A percentile compares a stretch with the other conserved stretches of the same genome.
Conservation (phyloP, 2,113 vertebrate species). For the Etheostoma spectabile region DNA sequence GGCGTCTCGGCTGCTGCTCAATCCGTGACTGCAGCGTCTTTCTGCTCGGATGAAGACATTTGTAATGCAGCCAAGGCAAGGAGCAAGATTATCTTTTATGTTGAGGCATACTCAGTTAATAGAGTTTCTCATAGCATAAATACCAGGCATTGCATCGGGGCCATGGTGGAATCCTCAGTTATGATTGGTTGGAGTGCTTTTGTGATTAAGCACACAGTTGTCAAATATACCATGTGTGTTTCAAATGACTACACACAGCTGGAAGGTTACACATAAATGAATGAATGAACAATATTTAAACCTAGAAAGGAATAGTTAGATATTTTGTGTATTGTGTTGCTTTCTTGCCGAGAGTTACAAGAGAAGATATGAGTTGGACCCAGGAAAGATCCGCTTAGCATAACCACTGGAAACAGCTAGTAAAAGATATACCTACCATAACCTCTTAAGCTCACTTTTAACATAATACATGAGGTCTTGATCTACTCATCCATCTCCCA, state of each 20-base stretch:
- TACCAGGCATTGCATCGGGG: neutral
- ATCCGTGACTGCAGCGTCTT: neutral
- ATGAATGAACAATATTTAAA: neutral
- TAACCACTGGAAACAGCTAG: neutral
- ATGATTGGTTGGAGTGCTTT: neutral
- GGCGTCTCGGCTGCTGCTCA: slow-evolving; percentile 8
- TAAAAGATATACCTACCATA: neutral
- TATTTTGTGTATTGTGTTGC: neutral
- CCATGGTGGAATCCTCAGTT: neutral
- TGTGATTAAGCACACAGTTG: neutral
- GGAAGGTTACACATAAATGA: neutral
- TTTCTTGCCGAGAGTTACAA: neutral
- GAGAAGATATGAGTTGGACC: neutral
- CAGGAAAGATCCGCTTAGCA: neutral
- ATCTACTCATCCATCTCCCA: neutral
- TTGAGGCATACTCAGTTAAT: neutral
- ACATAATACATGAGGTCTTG: neutral
- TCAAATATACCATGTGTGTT: neutral
- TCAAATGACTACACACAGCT: neutral
- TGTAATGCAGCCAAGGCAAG: slow-evolving; percentile 12
- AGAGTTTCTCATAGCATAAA: slow-evolving; percentile 14
- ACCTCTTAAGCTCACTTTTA: neutral
- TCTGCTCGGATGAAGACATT: slow-evolving; percentile 8
- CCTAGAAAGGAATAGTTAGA: neutral
- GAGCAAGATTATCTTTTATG: neutral